phyloP scores from a whole-genome alignment of 2,797 vertebrate genomes.

The Syndactyla subalaris region DNA sequence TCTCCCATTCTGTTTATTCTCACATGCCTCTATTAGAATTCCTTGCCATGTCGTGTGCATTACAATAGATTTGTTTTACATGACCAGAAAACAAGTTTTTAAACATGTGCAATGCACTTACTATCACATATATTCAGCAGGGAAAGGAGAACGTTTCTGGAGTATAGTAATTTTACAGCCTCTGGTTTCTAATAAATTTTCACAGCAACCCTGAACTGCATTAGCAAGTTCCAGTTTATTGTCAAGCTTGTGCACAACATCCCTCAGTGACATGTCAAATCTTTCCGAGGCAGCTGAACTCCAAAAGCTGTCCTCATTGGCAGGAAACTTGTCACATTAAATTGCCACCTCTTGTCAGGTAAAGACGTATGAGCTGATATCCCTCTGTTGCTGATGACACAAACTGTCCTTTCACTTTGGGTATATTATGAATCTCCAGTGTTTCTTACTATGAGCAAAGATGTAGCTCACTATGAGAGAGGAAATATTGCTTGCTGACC shows the following conservation, averaged over 20 bases:
- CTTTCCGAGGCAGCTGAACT: conserved; percentile 53
- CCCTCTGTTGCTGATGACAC: conserved; percentile 47
- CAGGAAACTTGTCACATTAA: conserved; percentile 76
- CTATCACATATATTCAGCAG: conserved; percentile 73
- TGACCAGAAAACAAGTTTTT: conserved; percentile 67
- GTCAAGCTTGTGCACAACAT: conserved; percentile 66
- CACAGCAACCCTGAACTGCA: conserved; percentile 73
- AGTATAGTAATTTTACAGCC: conserved; percentile 75
- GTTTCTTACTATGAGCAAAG: neutral
- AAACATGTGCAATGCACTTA: conserved; percentile 71
- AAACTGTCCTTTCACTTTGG: conserved; percentile 33
- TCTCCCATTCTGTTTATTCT: conserved; percentile 35
- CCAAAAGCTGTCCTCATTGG: conserved; percentile 70
- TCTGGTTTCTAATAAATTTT: conserved; percentile 80
- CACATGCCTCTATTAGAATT: conserved; percentile 65
- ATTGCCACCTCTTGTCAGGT: conserved; percentile 75
- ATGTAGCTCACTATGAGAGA: neutral
- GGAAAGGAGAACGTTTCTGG: conserved; percentile 68
- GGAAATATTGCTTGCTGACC: conserved; percentile 1
- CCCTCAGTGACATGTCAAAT: conserved; percentile 70
- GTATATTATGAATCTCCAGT: conserved; percentile 10
- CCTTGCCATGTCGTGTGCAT: conserved; percentile 54
- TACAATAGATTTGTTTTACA: conserved; percentile 70
- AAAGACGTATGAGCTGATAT: conserved; percentile 56
- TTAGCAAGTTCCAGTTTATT: conserved; percentile 76